Conservation (phyloP, 2,797 vertebrate genomes). For the Coreius guichenoti region DNA sequence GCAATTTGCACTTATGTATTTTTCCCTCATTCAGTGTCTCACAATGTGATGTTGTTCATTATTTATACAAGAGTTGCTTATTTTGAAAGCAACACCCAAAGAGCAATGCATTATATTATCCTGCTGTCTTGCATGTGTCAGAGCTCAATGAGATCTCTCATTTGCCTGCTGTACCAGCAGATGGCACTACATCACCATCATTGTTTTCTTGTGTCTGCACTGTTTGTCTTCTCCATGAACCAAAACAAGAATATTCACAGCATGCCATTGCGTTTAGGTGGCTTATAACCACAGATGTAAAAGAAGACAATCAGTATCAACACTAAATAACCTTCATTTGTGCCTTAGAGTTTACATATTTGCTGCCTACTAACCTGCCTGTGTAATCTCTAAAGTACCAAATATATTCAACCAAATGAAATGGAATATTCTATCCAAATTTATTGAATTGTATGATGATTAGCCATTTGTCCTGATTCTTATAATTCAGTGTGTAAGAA, state of each 20-base stretch:
- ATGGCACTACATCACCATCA: conserved; percentile 35
- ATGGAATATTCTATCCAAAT: neutral
- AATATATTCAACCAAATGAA: neutral
- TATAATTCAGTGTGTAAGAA: neutral
- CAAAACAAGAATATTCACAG: conserved; percentile 39
- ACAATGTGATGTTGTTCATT: neutral
- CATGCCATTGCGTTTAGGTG: conserved; percentile 26
- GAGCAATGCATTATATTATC: neutral
- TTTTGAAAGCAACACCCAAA: neutral
- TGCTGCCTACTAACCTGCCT: conserved; percentile 1
- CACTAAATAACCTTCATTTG: conserved; percentile 8
- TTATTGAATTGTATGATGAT: neutral
- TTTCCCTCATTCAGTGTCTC: conserved; percentile 19
- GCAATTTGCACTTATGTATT: neutral
- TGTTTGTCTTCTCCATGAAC: conserved; percentile 11
- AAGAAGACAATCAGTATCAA: conserved; percentile 20
- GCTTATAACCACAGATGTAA: conserved; percentile 9
- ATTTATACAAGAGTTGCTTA: neutral
- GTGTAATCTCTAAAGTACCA: neutral
- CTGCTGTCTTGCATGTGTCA: neutral
- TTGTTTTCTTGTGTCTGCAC: neutral
- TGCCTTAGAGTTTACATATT: neutral
- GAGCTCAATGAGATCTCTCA: neutral
- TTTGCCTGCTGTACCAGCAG: conserved; percentile 34
- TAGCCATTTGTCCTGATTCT: neutral